Evolutionary conservation across 2,113 vertebrate species (phyloP), one percentile per base, ranked within the genome.

Genomic region (Cyphomyrus discorhynchus): DNA sequence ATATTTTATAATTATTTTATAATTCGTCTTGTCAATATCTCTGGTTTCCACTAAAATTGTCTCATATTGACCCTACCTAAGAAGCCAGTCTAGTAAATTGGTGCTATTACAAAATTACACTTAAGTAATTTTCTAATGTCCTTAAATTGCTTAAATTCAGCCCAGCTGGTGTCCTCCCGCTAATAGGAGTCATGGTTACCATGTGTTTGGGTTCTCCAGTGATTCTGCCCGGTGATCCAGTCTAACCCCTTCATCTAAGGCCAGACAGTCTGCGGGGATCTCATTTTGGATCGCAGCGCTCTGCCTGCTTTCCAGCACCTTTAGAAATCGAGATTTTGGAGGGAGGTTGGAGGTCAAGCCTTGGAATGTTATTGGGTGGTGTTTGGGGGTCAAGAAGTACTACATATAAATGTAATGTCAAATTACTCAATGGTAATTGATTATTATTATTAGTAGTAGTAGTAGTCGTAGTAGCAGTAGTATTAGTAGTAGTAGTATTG

Each of bases 231-330:
- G 90, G n/a, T 82, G 27, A 91, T 8, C 62, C 91, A 93, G 93
- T 93, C 92, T 94, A 93, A 93, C 93, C 92, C 92, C 91, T 91
- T 94, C 92, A 93, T 89, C 93, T 92, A 92, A 91, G 89, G 45
- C 53, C 86, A 56, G 86, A 24, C 45, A 91, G 88, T 88, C 83
- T 86, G 47, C 47, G 1, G 84, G 46, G 84, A 27, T 9, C 47
- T 49, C 49, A 52, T 86, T 49, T 86, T 86, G 84, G 47, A 52
- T 11, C 1, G 0, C n/a, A 52, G 47, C 5, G 27, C 10, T 27
- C 62, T 31, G 62, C n/a, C 17, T 45, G 39, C 77, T 82, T 9
- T 45, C 46, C 39, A 45, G 42, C 82, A 46, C 35, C 39, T 19
- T 17, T 84, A 50, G 83, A 86, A 50, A 86, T 7, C 2, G 13